Base-by-base conservation (phyloP, 2,113 vertebrate species). In the Lampris incognitus region DNA sequence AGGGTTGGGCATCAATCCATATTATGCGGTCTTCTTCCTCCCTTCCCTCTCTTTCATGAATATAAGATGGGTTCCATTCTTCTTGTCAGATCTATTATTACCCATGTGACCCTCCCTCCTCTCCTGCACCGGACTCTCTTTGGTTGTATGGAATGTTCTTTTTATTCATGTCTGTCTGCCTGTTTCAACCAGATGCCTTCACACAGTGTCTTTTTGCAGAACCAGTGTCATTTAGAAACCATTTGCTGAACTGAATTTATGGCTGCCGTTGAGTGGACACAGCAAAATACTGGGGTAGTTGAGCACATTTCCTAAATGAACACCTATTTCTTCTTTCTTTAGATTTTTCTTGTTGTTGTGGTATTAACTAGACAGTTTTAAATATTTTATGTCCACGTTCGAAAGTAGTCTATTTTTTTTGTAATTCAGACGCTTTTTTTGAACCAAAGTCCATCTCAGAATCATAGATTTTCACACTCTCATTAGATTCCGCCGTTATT, bases 151-250 rank as follows among this genome's bases (percentile, higher is more conserved):
- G 74, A 90, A 77, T 87, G 81, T 84, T 87, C 49, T 82, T 70
- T 77, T 76, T 85, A 78, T 75, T 55, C 79, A 52, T 88, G 85
- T 91, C 70, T 91, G 63, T 90, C 79, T 89, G 76, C 85, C 84
- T 91, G 84, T 91, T 89, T 87, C 83, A 85, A 86, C 82, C 88
- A 88, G 87, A 89, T 89, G 85, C 74, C 81, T 79, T 91, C 82
- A 89, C 59, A 13, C 82, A 75, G 77, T 91, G 87, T 88, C 85
- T 92, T 92, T 92, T 93, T 89, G 79, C 90, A 92, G 90, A 93
- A 88, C 90, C 87, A 90, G 90, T 89, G 80, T 92, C 87, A 93
- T 92, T 89, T 90, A 92, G 86, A 92, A 91, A 89, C 88, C 89
- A 87, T 93, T 92, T 91, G 86, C 90, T 92, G 89, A 91, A 86